Evolutionary conservation across 2,797 vertebrate species (phyloP), one percentile per base, ranked within the genome.

Genomic region (Chelidonichthys spinosus): DNA sequence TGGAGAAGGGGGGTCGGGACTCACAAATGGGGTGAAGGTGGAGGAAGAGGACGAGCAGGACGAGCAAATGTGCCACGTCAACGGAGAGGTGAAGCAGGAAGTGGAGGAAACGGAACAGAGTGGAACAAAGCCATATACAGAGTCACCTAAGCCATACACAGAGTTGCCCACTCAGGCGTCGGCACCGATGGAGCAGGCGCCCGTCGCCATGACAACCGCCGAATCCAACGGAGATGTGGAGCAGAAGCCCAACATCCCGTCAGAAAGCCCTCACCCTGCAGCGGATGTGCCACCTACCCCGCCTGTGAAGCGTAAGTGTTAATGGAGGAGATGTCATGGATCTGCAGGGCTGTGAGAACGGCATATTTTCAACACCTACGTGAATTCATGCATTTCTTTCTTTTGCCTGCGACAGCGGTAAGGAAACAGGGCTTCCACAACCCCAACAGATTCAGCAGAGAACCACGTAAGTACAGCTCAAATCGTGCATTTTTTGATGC

Each of bases 381-480:
- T 43, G 18, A 56, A 56, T 37, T 42, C 49, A 60, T 62, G 0
- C 32, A 49, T 62, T 4, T 11, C 2, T 80, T 65, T 72, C 13
- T 36, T 63, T 72, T 54, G 1, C 74, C n/a, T 74, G 44, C 86
- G 32, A 32, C 61, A 96, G 94, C 93, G 32, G 91, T 94, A 11
- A 94, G 94, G 83, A 95, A 95, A 74, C 94, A 95, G 83, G 93
- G 92, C 49, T 93, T 94, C 82, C 95, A 95, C 81, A 95, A 94
- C 86, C 94, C 95, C 67, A 95, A 95, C 89, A 92, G 94, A 74
- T 96, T 95, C 92, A 96, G 95, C 92, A 93, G 95, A 90, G 95
- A 96, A 85, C 95, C 95, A 84, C 67, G 95, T 96, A 81, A 95
- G 95, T 94, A 68, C 32, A 58, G 10, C 35, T 13, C 37, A n/a